These are phyloP conservation scores for Dione vanillae DNA, from an alignment of 2,888 invertebrate genomes.

Conservation along the genomic window DNA sequence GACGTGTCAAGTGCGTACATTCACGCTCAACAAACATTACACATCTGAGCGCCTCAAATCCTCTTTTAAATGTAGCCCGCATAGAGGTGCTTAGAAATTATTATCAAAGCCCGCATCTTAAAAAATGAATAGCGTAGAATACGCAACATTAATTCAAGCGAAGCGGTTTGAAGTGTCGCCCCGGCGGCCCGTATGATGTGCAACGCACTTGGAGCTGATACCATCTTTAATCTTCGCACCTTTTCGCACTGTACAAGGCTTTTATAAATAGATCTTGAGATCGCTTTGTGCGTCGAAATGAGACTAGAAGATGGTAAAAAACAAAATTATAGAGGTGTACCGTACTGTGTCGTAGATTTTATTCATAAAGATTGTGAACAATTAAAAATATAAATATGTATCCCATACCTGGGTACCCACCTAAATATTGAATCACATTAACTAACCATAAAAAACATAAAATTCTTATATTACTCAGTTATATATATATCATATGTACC, in stretches of 20 bases:
- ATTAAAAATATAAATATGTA: not conserved
- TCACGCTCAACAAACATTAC: not conserved
- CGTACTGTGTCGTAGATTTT: not conserved
- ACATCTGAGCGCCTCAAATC: constrained; percentile 7
- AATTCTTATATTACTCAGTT: too few relatives aligned
- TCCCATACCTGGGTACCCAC: too few relatives aligned
- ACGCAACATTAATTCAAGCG: constrained; percentile 58
- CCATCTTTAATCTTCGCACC: constrained; percentile 83
- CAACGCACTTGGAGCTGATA: constrained; percentile 76
- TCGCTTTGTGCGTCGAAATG: constrained; percentile 79
- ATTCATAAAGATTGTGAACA: not conserved
- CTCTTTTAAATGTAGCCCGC: constrained; percentile 33
- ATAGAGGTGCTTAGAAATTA: constrained; percentile 37
- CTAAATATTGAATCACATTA: too few relatives aligned
- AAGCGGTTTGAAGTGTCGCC: constrained; percentile 57
- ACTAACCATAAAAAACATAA: too few relatives aligned
- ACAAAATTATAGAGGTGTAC: constrained; percentile 61
- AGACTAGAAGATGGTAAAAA: constrained; percentile 76
- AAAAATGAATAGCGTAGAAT: constrained; percentile 58
- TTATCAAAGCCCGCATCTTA: constrained; percentile 45
- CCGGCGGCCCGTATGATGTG: constrained; percentile 56
- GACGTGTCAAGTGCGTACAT: constrained; percentile 9
- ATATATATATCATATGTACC: too few relatives aligned
- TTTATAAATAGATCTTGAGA: constrained; percentile 75
- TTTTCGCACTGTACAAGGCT: constrained; percentile 71